Evolutionary conservation across 2,888 invertebrate genomes (phyloP), one percentile per base, ranked within the genome.

Genomic region (Noctua fimbriata): DNA sequence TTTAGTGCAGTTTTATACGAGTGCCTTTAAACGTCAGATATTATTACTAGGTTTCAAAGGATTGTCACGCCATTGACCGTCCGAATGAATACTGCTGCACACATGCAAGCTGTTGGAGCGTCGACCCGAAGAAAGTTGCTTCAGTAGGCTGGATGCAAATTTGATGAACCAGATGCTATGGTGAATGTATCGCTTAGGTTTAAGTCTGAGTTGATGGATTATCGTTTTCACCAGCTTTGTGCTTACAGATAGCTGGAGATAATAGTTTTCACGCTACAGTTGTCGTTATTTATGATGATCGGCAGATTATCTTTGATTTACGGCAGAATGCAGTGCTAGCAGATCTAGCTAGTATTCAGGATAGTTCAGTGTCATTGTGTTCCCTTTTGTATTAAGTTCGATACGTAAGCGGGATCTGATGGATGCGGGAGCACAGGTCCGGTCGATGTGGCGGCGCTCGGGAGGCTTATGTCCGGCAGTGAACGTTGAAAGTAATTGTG

Each of bases 251-350:
- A 12, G 66, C 32, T 66, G 12, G n/a, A 44, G 28, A 41, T 32
- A 41, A 63, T 28, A 63, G 47, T 18, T 41, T 18, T 32, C 49
- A 63, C 14, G 28, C 18, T 14, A 60, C 9, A 41, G 41, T 66
- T 2, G 24, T 63, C 2, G 79, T 52, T 76, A 63, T 76, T 77
- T 65, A 79, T 52, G 49, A 14, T 18, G 32, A 79, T 65, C 79
- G 4, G 18, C 24, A 77, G 77, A 52, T 44, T 79, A 44, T 63
- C 24, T 41, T 65, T 16, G 32, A 77, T 79, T 79, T 52, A 65
- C 79, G 44, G 3, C 14, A 16, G 41, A 6, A 41, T 52, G 10
- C 10, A 21, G 65, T 52, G 41, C 14, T 2, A 6, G n/a, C 32
- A 65, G 79, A 52, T 52, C 18, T 12, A 6, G 7, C 52, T 52